Conservation (phyloP, 2,797 vertebrate genomes). For the Lepus townsendii region DNA sequence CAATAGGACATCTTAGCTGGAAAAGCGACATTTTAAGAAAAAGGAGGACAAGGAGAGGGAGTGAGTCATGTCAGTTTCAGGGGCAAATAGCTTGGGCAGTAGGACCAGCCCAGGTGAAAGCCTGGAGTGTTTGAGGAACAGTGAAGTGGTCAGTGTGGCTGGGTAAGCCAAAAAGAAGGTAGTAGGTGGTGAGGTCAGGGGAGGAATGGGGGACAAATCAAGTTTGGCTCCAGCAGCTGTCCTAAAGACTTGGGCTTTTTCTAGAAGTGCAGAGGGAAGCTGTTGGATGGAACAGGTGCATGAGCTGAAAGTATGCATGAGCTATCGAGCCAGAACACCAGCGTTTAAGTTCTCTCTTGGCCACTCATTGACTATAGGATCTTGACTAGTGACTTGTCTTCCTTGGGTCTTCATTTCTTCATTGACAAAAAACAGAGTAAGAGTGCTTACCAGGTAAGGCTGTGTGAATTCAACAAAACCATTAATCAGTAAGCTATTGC, state of each 20-base stretch:
- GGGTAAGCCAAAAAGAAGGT: background rate
- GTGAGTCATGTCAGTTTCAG: background rate
- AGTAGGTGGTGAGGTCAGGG: background rate
- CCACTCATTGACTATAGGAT: background rate
- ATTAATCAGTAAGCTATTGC: background rate
- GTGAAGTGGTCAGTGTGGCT: background rate
- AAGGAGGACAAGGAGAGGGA: background rate
- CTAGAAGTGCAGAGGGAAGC: background rate
- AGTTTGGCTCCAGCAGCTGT: background rate
- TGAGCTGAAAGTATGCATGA: background rate
- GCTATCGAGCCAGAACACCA: background rate
- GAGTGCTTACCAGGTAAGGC: rapidly evolving
- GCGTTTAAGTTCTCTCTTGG: background rate
- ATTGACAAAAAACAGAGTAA: background rate
- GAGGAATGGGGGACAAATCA: background rate
- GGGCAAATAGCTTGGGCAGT: background rate
- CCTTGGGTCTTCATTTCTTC: background rate
- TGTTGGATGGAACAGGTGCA: background rate
- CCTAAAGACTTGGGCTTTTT: background rate
- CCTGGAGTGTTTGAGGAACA: background rate
- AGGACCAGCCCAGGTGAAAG: background rate
- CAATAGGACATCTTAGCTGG: background rate
- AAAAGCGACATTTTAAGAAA: background rate
- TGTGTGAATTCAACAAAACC: background rate
- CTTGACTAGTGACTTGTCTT: background rate